Base-by-base conservation (phyloP, 2,888 invertebrate genomes). In the Philereme vetulata region DNA sequence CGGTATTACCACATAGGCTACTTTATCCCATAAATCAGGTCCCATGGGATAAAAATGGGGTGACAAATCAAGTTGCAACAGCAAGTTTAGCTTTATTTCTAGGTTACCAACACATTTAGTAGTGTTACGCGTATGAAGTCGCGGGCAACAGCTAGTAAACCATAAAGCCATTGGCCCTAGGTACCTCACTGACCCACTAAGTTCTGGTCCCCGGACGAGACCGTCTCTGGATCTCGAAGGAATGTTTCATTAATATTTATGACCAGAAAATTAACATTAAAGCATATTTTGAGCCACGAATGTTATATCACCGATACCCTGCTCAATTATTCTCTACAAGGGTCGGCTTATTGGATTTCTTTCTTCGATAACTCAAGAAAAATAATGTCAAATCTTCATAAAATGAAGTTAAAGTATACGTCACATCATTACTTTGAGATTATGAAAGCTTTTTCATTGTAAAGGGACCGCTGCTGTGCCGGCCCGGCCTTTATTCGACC, bases 231-330 rank as follows among this genome's bases (percentile, higher is more conserved):
- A 11, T 52, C 60, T 72, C 77, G 77, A 75, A 78, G 72, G 82
- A 84, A 82, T 84, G 81, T 83, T 84, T 81, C 83, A 90, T 90
- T 83, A 88, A 88, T 88, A 89, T 89, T 88, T 87, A 88, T 88
- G 84, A 81, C 80, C 82, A 82, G 84, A 84, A 88, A 86, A 87
- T 87, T 87, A 88, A 85, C 84, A 85, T 88, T 86, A 86, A 85
- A 86, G 84, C 82, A 83, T 84, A 77, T 85, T 86, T 85, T 84
- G 84, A 82, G 80, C 81, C 77, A 73, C 76, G 74, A 67, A 63
- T 71, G 58, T 76, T 69, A 72, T 75, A 82, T 81, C 75, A 80
- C 74, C 78, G 80, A 85, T 82, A 82, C 77, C 46, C 60, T 48
- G 51, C 50, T 66, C 60, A 66, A 65, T 66, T 64, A 77, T 77